Evolutionary conservation across 2,888 invertebrate species (phyloP).

Genomic region (Tanypteryx hageni): DNA sequence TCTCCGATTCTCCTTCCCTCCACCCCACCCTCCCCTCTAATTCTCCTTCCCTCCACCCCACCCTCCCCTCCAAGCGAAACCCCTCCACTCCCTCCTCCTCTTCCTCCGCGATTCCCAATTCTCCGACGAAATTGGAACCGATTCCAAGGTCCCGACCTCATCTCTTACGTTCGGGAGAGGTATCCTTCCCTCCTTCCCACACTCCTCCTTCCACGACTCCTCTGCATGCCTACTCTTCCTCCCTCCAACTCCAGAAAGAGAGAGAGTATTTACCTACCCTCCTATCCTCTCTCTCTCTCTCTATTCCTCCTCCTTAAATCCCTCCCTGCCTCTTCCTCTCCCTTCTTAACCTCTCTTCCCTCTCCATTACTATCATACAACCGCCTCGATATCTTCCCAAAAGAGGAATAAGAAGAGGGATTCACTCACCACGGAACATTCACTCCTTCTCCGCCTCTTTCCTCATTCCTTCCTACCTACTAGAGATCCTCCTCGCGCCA

Average conservation of each 20-base stretch:
- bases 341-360: background rate
- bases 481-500: background rate
- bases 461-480: background rate
- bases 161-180: constrained; percentile 46
- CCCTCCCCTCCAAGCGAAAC: background rate
- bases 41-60: background rate
- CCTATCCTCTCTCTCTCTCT: background rate
- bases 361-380: background rate
- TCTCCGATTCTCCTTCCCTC: background rate
- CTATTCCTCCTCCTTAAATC: background rate
- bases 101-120: constrained; percentile 48
- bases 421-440: too few species aligned
- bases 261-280: background rate
- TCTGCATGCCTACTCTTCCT: too few species aligned
- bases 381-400: background rate
- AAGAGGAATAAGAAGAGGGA: too few species aligned
- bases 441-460: background rate
- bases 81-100: background rate
- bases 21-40: background rate
- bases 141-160: constrained; percentile 58
- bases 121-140: constrained; percentile 58
- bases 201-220: background rate
- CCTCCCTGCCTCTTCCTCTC: background rate
- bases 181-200: background rate
- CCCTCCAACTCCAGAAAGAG: background rate